Evolutionary conservation across 2,888 invertebrate species (phyloP).

Genomic region (Mythimna albipuncta): DNA sequence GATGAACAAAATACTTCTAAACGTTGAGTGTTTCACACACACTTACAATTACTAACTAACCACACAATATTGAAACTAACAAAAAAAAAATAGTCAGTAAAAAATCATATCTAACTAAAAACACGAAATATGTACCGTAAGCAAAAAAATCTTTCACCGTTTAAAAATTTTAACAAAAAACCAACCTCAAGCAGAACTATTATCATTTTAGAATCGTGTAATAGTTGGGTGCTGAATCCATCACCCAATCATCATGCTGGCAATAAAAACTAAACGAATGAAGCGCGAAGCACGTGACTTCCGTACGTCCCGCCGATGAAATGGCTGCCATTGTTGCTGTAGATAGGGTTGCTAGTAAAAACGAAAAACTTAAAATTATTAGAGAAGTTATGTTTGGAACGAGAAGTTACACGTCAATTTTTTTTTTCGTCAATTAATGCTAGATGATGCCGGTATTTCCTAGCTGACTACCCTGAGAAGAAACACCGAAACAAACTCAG

Average conservation of each 20-base stretch:
- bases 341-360: slow-evolving; percentile 30
- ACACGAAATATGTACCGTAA: slow-evolving; percentile 14
- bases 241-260: slow-evolving; percentile 45
- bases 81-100: not conserved
- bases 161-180: slow-evolving; percentile 23
- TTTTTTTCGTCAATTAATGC: too few species aligned
- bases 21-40: too few species aligned
- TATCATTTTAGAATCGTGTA: slow-evolving; percentile 33
- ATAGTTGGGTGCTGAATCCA: slow-evolving; percentile 41
- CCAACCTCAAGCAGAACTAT: slow-evolving; percentile 12
- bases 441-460: too few species aligned
- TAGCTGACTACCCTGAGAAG: too few species aligned
- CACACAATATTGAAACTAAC: too few species aligned
- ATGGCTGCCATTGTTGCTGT: slow-evolving; percentile 43
- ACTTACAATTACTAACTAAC: too few species aligned
- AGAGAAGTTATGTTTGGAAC: too few species aligned
- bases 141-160: slow-evolving; percentile 19
- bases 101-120: not conserved
- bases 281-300: slow-evolving; percentile 72
- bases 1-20: too few species aligned
- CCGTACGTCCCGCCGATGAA: slow-evolving; percentile 61
- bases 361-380: not conserved
- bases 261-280: slow-evolving; percentile 58
- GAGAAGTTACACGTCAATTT: too few species aligned
- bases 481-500: too few species aligned